Percentiles rank a stretch among this genome's conserved stretches.
Evolutionary conservation across 2,797 vertebrate genomes (phyloP).

Genomic region (Helicolenus hilgendorfi): DNA sequence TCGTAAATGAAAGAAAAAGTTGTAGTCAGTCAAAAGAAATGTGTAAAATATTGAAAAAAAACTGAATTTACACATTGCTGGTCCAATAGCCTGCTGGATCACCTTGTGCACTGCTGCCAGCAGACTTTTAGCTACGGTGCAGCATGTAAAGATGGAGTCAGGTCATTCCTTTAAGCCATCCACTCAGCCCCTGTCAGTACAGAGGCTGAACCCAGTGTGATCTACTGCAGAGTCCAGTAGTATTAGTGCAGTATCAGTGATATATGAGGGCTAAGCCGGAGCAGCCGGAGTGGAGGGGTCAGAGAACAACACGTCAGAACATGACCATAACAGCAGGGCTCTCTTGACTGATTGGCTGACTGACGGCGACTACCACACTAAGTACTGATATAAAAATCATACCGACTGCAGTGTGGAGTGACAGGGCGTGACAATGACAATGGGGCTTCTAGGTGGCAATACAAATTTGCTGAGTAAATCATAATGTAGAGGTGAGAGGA

Average conservation of each 20-base stretch:
- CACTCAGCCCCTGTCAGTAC: conserved; percentile 40
- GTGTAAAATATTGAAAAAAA: neutral
- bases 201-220: conserved; percentile 33
- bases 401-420: conserved; percentile 12
- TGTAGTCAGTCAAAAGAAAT: neutral
- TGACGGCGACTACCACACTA: conserved; percentile 34
- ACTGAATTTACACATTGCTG: too few relatives aligned
- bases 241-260: conserved; percentile 64
- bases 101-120: neutral
- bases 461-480: conserved; percentile 22
- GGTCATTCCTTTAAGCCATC: conserved; percentile 46
- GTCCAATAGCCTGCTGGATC: neutral
- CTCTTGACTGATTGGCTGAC: conserved; percentile 55
- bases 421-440: conserved; percentile 18
- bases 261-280: conserved; percentile 57
- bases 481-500: neutral
- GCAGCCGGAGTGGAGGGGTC: conserved; percentile 47
- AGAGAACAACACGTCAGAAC: conserved; percentile 55
- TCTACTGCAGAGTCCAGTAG: conserved; percentile 42
- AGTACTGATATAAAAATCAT: conserved; percentile 41
- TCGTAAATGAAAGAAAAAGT: neutral
- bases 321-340: conserved; percentile 27
- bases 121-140: neutral
- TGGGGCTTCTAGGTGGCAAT: neutral
- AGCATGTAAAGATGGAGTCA: conserved; percentile 8